Evolutionary conservation across 2,888 invertebrate species (phyloP).

Genomic region (Agrenia bidenticulata): DNA sequence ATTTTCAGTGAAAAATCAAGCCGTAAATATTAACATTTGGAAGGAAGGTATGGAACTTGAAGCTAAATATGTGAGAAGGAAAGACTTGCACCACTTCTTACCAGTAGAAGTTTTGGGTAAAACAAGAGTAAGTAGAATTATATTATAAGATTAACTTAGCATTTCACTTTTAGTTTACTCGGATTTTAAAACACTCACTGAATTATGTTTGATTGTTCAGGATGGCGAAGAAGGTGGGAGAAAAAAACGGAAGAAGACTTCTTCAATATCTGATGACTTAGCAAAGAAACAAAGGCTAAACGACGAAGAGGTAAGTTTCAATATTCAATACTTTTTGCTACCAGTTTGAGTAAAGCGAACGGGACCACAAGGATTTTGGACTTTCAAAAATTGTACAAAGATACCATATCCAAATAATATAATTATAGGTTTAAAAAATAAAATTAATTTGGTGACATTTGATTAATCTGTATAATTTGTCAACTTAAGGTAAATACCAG

Average conservation of each 20-base stretch:
- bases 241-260: constrained; percentile 47
- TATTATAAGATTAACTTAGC: no score
- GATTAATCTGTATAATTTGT: no score
- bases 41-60: constrained; percentile 78
- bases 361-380: no score
- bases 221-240: constrained; percentile 35
- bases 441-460: no score
- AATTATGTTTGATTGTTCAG: no score
- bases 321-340: no score
- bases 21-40: constrained; percentile 68
- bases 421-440: no score
- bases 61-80: constrained; percentile 80
- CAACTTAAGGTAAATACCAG: constrained; percentile 7
- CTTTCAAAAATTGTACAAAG: no score
- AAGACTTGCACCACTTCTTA: constrained; percentile 50
- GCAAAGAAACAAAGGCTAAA: constrained; percentile 25
- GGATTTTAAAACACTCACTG: no score
- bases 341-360: no score
- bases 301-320: background rate
- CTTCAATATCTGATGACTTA: constrained; percentile 46
- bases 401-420: no score
- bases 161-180: no score
- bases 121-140: background rate
- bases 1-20: constrained; percentile 66
- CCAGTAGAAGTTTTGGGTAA: constrained; percentile 30